Evolutionary conservation across 92 coral and sea anemone genomes (phyloP).

Genomic region (Parazoanthus swiftii): DNA sequence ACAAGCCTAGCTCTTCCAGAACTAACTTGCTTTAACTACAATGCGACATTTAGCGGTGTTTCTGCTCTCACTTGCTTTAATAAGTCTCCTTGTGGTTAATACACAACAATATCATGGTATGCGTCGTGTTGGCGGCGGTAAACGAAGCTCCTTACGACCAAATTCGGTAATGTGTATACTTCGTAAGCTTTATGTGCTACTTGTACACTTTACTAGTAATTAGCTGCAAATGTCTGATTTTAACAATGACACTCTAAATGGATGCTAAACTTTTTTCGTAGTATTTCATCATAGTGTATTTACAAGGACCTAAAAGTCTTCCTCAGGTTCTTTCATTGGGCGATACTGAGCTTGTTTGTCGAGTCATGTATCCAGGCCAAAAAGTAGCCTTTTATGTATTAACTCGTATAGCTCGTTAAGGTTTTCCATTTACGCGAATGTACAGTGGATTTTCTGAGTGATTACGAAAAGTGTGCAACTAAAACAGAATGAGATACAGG

Average conservation of each 20-base stretch:
- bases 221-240: background rate
- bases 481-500: no score
- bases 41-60: background rate
- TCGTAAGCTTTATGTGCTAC: background rate
- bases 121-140: background rate
- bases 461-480: no score
- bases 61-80: background rate
- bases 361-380: no score
- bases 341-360: no score
- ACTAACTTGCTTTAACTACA: background rate
- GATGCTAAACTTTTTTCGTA: background rate
- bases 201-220: background rate
- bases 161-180: background rate
- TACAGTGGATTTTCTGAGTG: no score
- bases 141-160: background rate
- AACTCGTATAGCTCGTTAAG: no score
- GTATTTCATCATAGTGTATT: no score
- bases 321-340: no score
- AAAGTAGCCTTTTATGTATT: no score
- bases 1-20: background rate
- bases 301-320: no score
- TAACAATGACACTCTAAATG: no score
- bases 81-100: background rate
- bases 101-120: background rate
- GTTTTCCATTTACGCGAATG: no score